A percentile compares a stretch with the other conserved stretches of the same genome.
phyloP scores from a whole-genome alignment of 2,888 invertebrate species.

The Apodemia duryi region DNA sequence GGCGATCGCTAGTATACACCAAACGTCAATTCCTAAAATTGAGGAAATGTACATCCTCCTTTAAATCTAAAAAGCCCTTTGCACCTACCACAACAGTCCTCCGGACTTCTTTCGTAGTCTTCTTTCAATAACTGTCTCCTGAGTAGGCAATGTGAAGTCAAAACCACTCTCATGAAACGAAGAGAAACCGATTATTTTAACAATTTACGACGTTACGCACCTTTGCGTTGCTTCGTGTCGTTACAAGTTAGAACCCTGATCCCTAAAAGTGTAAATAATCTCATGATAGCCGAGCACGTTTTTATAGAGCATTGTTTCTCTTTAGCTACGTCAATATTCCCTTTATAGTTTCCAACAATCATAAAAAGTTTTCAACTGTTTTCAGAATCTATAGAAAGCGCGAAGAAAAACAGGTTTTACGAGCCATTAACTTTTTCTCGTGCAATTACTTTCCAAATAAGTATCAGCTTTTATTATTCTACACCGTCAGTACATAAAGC shows the following conservation, averaged over 20 bases:
- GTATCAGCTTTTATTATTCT: constrained; percentile 10
- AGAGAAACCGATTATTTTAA: not conserved
- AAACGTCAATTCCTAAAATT: no score
- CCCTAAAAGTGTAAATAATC: not conserved
- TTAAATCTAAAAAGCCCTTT: no score
- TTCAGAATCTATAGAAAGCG: not conserved
- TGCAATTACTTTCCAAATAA: constrained; percentile 12
- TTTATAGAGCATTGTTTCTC: constrained; percentile 4
- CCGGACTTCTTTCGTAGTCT: no score
- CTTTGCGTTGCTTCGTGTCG: not conserved
- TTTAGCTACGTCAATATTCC: constrained; percentile 7
- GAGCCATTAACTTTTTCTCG: constrained; percentile 9
- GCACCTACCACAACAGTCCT: no score
- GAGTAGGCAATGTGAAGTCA: no score
- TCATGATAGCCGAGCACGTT: not conserved
- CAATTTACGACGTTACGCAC: not conserved
- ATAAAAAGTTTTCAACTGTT: constrained; percentile 12
- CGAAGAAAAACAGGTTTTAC: constrained; percentile 7
- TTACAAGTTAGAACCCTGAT: not conserved
- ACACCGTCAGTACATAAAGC: not conserved
- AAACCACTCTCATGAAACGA: no score
- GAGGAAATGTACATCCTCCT: no score
- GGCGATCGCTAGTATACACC: no score
- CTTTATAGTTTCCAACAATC: constrained; percentile 6
- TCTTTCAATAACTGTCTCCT: no score